Evolutionary conservation across 1,140 invertebrate species (phyloP).

Genomic region (Ptiloglossa arizonensis): DNA sequence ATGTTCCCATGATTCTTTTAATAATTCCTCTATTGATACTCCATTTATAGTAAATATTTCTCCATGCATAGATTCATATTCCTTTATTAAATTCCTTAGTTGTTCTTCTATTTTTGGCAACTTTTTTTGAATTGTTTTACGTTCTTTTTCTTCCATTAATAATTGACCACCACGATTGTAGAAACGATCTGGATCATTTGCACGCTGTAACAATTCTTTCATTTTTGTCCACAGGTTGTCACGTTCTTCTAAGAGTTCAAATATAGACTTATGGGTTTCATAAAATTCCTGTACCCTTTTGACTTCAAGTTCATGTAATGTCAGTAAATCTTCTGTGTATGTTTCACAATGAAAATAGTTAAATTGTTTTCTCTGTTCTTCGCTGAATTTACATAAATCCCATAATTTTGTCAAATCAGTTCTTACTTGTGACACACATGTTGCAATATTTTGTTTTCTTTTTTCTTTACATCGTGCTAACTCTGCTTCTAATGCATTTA

Average conservation of each 20-base stretch:
- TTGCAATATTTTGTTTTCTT: slow-evolving; percentile 84
- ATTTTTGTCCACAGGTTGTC: slow-evolving; percentile 86
- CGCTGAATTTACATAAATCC: slow-evolving; percentile 61
- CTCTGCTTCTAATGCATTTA: slow-evolving; percentile 83
- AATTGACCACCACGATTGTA: slow-evolving; percentile 92
- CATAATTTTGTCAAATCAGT: slow-evolving; percentile 37
- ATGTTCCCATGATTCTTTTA: slow-evolving; percentile 83
- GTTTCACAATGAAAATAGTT: slow-evolving; percentile 83
- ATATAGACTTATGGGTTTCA: slow-evolving; percentile 81
- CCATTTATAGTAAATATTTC: slow-evolving; percentile 84
- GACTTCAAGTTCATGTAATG: slow-evolving; percentile 87
- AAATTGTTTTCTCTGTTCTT: slow-evolving; percentile 84
- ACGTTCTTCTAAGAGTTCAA: slow-evolving; percentile 85
- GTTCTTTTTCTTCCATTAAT: slow-evolving; percentile 91
- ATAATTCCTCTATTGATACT: slow-evolving; percentile 82
- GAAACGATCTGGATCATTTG: slow-evolving; percentile 89
- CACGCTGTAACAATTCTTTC: slow-evolving; percentile 87
- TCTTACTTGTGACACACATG: slow-evolving; percentile 42
- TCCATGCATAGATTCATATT: slow-evolving; percentile 82
- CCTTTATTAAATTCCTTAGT: slow-evolving; percentile 82
- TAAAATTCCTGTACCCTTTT: slow-evolving; percentile 86
- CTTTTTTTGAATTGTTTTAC: slow-evolving; percentile 87
- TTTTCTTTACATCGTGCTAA: slow-evolving; percentile 84
- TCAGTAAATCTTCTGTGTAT: slow-evolving; percentile 88
- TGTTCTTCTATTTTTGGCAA: slow-evolving; percentile 86